These are phyloP conservation scores for Forbesichthys papilliferus DNA, from an alignment of 2,113 vertebrate species.

Conservation along the genomic window DNA sequence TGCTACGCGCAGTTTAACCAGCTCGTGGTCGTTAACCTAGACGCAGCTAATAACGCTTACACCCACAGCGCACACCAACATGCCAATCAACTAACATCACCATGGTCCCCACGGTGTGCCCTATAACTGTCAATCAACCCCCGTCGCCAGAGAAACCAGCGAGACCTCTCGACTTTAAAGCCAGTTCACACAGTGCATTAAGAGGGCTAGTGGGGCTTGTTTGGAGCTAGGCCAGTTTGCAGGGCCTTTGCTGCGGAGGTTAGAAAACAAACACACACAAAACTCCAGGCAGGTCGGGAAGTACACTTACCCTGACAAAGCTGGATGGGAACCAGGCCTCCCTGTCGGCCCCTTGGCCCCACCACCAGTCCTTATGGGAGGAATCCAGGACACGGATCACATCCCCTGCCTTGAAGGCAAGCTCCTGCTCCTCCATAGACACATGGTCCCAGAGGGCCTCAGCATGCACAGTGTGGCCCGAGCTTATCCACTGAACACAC, in stretches of 20 bases:
- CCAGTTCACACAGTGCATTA: conserved; percentile 24
- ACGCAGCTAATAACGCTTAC: conserved; percentile 44
- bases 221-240: conserved; percentile 53
- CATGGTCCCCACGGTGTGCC: conserved; percentile 33
- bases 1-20: conserved; percentile 37
- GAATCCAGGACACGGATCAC: conserved; percentile 94
- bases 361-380: conserved; percentile 97
- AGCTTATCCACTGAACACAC: conserved; percentile 67
- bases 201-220: conserved; percentile 36
- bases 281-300: conserved; percentile 42
- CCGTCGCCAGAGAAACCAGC: conserved; percentile 57
- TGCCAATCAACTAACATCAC: conserved; percentile 63
- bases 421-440: conserved; percentile 97
- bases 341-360: conserved; percentile 87
- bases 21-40: conserved; percentile 25
- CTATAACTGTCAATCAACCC: conserved; percentile 63
- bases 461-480: conserved; percentile 81
- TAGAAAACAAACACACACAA: conserved; percentile 51
- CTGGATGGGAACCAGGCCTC: conserved; percentile 97
- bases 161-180: conserved; percentile 22
- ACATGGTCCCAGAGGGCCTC: conserved; percentile 99
- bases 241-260: conserved; percentile 40
- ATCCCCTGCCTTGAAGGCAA: conserved; percentile 96
- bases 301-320: conserved; percentile 90
- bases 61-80: conserved; percentile 47